A percentile compares a stretch with the other conserved stretches of the same genome.
Evolutionary conservation across 2,113 vertebrate genomes (phyloP).

Genomic region (Poeciliopsis retropinna): DNA sequence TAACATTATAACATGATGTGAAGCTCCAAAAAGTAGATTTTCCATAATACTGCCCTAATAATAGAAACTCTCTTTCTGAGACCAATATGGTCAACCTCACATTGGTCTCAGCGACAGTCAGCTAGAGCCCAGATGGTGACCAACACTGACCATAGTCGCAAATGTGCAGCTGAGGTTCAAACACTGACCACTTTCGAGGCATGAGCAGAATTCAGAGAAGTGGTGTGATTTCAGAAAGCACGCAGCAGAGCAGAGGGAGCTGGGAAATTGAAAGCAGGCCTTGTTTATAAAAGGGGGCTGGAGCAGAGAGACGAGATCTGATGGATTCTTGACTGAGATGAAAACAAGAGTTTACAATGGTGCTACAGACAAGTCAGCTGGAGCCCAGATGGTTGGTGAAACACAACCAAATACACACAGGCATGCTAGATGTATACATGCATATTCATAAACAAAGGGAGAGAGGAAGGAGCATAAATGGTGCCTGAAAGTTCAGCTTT

Average conservation of each 20-base stretch:
- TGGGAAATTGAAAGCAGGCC: constrained; percentile 56
- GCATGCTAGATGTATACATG: background rate
- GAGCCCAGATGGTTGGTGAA: constrained; percentile 51
- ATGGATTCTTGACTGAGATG: constrained; percentile 28
- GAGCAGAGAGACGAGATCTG: constrained; percentile 23
- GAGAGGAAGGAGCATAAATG: background rate
- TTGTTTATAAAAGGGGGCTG: constrained; percentile 35
- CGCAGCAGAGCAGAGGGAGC: background rate
- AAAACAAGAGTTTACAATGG: constrained; percentile 54
- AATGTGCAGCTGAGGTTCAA: no score
- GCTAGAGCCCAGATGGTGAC: no score
- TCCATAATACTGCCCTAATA: no score
- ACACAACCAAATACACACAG: background rate
- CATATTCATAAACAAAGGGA: background rate
- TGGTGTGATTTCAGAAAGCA: constrained; percentile 9
- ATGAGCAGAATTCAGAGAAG: background rate
- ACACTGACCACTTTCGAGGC: no score
- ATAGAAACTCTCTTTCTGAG: no score
- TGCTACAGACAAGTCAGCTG: constrained; percentile 57
- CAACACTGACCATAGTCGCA: no score
- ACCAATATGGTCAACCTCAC: no score
- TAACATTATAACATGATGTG: no score
- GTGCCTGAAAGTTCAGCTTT: constrained; percentile 8
- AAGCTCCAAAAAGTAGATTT: no score
- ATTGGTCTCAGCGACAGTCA: no score